These are phyloP conservation scores for Petrocephalus zakoni DNA, from an alignment of 2,113 vertebrate species.

Conservation along the genomic window DNA sequence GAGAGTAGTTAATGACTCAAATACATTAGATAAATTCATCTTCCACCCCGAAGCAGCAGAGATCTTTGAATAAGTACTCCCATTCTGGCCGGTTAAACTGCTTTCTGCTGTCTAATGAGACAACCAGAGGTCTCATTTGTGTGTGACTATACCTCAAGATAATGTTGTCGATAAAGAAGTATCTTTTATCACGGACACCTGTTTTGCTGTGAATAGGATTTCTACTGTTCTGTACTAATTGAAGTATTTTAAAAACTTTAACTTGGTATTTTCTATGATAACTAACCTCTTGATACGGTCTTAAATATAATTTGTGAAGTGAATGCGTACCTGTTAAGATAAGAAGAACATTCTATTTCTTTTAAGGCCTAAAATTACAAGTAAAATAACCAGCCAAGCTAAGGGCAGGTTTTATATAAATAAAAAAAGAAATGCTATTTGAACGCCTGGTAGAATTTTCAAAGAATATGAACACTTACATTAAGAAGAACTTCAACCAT, in stretches of 20 bases:
- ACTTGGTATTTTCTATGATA: neutral
- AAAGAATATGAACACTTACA: neutral
- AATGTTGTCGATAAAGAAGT: neutral
- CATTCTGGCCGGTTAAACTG: neutral
- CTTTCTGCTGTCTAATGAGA: neutral
- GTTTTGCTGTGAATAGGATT: neutral
- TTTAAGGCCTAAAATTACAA: neutral
- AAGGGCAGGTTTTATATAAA: neutral
- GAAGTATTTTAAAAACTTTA: neutral
- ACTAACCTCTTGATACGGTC: neutral
- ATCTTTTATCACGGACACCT: neutral
- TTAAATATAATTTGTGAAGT: neutral
- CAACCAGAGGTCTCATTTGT: neutral
- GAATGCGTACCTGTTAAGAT: neutral
- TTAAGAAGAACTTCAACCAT: neutral
- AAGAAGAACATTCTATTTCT: neutral
- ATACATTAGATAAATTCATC: constrained; percentile 11
- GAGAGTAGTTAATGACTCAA: constrained; percentile 7
- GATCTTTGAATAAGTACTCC: constrained; percentile 2
- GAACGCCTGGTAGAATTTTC: neutral
- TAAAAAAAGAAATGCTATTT: neutral
- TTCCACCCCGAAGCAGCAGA: neutral
- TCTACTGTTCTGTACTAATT: neutral
- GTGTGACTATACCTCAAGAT: neutral
- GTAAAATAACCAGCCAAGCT: neutral